These are phyloP conservation scores for Gari tellinella DNA, from an alignment of 2,888 invertebrate genomes.

Conservation along the genomic window DNA sequence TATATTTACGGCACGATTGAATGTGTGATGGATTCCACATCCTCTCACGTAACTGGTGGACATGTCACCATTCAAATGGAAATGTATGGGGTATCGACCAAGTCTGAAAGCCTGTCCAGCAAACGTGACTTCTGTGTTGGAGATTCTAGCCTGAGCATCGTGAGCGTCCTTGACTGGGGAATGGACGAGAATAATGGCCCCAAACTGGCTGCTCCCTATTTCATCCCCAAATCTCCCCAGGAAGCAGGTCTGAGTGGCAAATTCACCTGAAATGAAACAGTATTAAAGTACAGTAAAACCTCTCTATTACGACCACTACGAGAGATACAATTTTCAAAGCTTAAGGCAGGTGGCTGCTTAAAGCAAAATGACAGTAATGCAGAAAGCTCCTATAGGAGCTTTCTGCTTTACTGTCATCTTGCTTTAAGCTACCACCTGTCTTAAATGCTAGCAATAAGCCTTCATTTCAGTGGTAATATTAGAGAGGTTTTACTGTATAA, in stretches of 20 bases:
- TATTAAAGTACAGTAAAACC: too few species aligned
- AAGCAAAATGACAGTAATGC: too few species aligned
- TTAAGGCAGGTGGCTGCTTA: too few species aligned
- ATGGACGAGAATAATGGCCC: slow-evolving; percentile 79
- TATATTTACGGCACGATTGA: slow-evolving; percentile 82
- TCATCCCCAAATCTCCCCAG: slow-evolving; percentile 82
- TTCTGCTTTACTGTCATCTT: too few species aligned
- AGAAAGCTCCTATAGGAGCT: too few species aligned
- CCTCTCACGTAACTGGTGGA: slow-evolving; percentile 76
- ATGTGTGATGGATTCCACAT: slow-evolving; percentile 76
- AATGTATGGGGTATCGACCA: slow-evolving; percentile 82
- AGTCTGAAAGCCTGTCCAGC: slow-evolving; percentile 82
- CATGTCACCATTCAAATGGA: slow-evolving; percentile 81
- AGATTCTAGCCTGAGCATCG: slow-evolving; percentile 63
- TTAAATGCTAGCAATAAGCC: too few species aligned
- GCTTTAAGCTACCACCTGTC: too few species aligned
- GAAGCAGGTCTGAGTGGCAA: slow-evolving; percentile 82
- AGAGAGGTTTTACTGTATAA: too few species aligned
- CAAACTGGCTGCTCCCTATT: slow-evolving; percentile 81
- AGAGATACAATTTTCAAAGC: too few species aligned
- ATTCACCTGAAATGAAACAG: slow-evolving; percentile 79
- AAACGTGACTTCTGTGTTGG: slow-evolving; percentile 74
- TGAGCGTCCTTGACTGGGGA: slow-evolving; percentile 60
- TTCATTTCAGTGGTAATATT: too few species aligned
- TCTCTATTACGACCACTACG: too few species aligned